Conservation (phyloP, 2,113 vertebrate species). For the Girardinichthys multiradiatus region DNA sequence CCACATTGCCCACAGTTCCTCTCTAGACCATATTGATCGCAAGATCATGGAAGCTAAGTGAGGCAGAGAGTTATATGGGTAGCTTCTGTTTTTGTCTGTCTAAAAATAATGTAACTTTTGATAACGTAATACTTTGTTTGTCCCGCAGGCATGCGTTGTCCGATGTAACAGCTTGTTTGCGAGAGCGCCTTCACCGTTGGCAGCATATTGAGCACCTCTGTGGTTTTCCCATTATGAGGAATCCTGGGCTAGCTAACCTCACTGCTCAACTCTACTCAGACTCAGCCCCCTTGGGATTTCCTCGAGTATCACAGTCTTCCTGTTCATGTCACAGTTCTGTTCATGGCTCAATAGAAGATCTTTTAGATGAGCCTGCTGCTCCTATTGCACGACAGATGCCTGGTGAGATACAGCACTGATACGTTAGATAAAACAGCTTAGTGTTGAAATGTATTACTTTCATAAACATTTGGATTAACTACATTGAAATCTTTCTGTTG, state of each 20-base stretch:
- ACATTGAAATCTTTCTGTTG: neutral
- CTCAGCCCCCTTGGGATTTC: slow-evolving; percentile 86
- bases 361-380: slow-evolving; percentile 79
- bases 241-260: slow-evolving; percentile 88
- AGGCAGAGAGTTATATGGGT: slow-evolving; percentile 53
- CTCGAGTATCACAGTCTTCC: slow-evolving; percentile 85
- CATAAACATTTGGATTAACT: neutral
- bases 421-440: no score
- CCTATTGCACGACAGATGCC: slow-evolving; percentile 65
- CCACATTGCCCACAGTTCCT: slow-evolving; percentile 96
- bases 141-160: slow-evolving; percentile 88
- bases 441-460: no score
- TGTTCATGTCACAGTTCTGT: slow-evolving; percentile 84
- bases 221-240: slow-evolving; percentile 91
- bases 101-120: neutral
- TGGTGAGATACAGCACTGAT: slow-evolving; percentile 46
- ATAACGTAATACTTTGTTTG: slow-evolving; percentile 6
- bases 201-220: slow-evolving; percentile 95
- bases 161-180: slow-evolving; percentile 91
- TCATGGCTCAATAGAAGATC: slow-evolving; percentile 85
- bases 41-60: slow-evolving; percentile 98
- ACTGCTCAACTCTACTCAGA: slow-evolving; percentile 93
- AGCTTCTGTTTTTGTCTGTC: slow-evolving; percentile 2
- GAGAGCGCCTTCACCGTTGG: slow-evolving; percentile 96
- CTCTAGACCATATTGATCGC: slow-evolving; percentile 95